Percentiles rank a stretch among this genome's conserved stretches.
Evolutionary conservation across 2,113 vertebrate species (phyloP).

Genomic region (Glaucomys volans): DNA sequence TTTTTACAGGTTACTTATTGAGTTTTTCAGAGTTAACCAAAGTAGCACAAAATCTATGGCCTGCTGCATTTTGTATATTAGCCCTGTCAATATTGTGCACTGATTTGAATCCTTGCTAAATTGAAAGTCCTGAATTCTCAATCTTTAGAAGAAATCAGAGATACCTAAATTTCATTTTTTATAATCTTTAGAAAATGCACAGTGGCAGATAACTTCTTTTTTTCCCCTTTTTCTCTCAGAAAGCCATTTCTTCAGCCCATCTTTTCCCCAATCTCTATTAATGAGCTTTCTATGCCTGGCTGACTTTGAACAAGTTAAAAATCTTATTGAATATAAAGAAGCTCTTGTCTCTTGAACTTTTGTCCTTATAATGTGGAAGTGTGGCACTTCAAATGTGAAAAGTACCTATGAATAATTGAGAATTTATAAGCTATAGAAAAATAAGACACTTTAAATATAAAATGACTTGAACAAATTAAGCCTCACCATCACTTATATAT

Average conservation of each 20-base stretch:
- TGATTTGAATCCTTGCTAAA: conserved; percentile 43
- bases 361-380: conserved; percentile 35
- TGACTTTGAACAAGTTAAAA: conserved; percentile 71
- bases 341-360: not conserved
- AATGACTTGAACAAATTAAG: not conserved
- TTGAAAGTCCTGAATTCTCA: not conserved
- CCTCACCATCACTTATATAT: not conserved
- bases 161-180: conserved; percentile 24
- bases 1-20: not conserved
- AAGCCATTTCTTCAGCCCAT: conserved; percentile 50
- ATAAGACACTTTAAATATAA: conserved; percentile 29
- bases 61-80: not conserved
- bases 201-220: not conserved
- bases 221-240: accelerated
- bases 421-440: conserved; percentile 48
- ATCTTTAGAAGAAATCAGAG: conserved; percentile 29
- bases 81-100: not conserved
- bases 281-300: conserved; percentile 47
- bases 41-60: not conserved
- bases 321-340: conserved; percentile 27
- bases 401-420: not conserved
- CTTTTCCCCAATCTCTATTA: conserved; percentile 24
- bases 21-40: not conserved
- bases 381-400: conserved; percentile 17
- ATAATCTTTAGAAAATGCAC: not conserved